phyloP scores from a whole-genome alignment of 2,113 vertebrate genomes.

The Labeo catla region DNA sequence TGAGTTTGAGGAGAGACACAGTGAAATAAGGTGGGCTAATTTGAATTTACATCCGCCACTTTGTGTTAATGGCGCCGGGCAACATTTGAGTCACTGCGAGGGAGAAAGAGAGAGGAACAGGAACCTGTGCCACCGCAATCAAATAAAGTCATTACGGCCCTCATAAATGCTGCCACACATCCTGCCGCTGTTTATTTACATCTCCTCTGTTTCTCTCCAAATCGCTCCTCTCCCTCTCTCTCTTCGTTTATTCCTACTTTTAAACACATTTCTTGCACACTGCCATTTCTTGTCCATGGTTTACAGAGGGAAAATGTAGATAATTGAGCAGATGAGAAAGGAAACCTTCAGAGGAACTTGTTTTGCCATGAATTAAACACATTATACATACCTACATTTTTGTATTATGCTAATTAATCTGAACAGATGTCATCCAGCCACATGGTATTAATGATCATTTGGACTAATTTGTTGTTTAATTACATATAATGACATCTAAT shows the following conservation, averaged over 20 bases:
- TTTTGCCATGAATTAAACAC: background rate
- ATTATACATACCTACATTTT: background rate
- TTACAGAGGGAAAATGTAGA: no score
- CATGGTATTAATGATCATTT: background rate
- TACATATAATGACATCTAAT: background rate
- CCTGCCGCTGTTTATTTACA: conserved; percentile 54
- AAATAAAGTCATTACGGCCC: conserved; percentile 76
- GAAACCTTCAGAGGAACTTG: background rate
- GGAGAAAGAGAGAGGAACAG: conserved; percentile 39
- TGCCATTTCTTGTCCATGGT: no score
- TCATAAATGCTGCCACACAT: conserved; percentile 59
- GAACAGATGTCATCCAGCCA: background rate
- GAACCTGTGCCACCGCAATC: conserved; percentile 73
- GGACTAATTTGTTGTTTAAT: conserved; percentile 1
- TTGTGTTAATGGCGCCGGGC: conserved; percentile 74
- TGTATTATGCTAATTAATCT: background rate
- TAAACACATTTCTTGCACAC: background rate
- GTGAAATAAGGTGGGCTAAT: conserved; percentile 6
- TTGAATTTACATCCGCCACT: conserved; percentile 73
- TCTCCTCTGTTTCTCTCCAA: background rate
- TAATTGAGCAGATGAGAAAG: background rate
- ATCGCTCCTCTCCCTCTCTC: background rate
- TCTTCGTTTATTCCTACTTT: conserved; percentile 43
- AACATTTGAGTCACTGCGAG: conserved; percentile 72
- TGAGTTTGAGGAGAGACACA: conserved; percentile 27